A percentile compares a stretch with the other conserved stretches of the same genome.
Conservation (phyloP, 2,113 vertebrate genomes). For the Vanacampus margaritifer region DNA sequence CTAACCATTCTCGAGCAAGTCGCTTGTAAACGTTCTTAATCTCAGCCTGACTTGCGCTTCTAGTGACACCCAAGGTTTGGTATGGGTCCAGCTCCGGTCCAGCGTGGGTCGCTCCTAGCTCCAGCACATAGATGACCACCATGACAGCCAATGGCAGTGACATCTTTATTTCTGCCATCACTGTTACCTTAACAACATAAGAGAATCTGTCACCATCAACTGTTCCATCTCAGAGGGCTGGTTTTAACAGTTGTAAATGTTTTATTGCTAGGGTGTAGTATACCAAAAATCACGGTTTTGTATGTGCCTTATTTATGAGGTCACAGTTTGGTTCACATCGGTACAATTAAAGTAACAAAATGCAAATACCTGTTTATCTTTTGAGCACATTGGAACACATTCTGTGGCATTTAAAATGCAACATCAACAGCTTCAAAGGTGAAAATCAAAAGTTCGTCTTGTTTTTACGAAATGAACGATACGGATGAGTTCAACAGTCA, state of each 20-base stretch:
- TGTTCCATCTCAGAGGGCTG: neutral
- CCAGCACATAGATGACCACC: slow-evolving; percentile 70
- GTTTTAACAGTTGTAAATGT: neutral
- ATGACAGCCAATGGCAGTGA: slow-evolving; percentile 30
- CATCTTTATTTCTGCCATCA: slow-evolving; percentile 49
- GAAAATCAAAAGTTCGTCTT: no score
- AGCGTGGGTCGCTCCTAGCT: slow-evolving; percentile 60
- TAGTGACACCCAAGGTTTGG: slow-evolving; percentile 84
- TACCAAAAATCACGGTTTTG: no score
- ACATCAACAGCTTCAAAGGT: no score
- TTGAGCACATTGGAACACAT: no score
- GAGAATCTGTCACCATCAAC: neutral
- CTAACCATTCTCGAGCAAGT: slow-evolving; percentile 91
- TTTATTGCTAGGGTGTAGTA: neutral
- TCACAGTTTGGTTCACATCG: no score
- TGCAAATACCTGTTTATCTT: no score
- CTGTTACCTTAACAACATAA: slow-evolving; percentile 32
- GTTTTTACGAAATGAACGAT: no score
- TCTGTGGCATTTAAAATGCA: no score
- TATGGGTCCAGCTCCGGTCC: slow-evolving; percentile 88
- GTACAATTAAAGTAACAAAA: no score
- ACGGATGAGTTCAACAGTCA: no score
- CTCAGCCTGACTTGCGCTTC: slow-evolving; percentile 83
- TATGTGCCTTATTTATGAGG: no score
- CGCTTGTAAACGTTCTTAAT: slow-evolving; percentile 97